These are phyloP conservation scores for Arvicanthis niloticus DNA, from an alignment of 2,113 vertebrate species.

Conservation along the genomic window DNA sequence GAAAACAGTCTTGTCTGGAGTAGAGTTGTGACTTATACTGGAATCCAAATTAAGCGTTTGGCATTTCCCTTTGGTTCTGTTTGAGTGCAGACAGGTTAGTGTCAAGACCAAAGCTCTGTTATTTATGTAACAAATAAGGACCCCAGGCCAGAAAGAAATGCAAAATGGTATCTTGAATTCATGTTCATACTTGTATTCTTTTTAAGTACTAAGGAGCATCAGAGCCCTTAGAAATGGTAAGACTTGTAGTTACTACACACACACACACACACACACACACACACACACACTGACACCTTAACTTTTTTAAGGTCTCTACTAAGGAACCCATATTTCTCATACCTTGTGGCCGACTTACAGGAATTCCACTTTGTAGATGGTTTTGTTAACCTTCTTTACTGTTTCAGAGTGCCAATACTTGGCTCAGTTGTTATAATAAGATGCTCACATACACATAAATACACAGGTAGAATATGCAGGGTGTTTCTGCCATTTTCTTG, in stretches of 20 bases:
- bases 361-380: not conserved
- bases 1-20: not conserved
- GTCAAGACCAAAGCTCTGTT: not conserved
- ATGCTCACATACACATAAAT: not conserved
- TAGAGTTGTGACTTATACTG: not conserved
- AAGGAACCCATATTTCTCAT: not conserved
- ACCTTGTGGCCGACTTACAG: not conserved
- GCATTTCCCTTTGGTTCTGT: constrained; percentile 16
- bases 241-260: not conserved
- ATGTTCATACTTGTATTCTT: not conserved
- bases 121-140: constrained; percentile 50
- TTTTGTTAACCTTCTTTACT: not conserved
- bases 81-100: not conserved
- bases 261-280: too few species aligned
- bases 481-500: not conserved
- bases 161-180: not conserved
- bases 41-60: constrained; percentile 15
- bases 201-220: constrained; percentile 1
- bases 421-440: not conserved
- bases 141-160: not conserved
- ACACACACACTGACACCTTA: not conserved
- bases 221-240: constrained; percentile 27
- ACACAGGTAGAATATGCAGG: not conserved
- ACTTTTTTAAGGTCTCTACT: constrained; percentile 17
- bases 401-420: not conserved